These are phyloP conservation scores for Argyresthia goedartella DNA, from an alignment of 2,888 invertebrate genomes.

Conservation along the genomic window DNA sequence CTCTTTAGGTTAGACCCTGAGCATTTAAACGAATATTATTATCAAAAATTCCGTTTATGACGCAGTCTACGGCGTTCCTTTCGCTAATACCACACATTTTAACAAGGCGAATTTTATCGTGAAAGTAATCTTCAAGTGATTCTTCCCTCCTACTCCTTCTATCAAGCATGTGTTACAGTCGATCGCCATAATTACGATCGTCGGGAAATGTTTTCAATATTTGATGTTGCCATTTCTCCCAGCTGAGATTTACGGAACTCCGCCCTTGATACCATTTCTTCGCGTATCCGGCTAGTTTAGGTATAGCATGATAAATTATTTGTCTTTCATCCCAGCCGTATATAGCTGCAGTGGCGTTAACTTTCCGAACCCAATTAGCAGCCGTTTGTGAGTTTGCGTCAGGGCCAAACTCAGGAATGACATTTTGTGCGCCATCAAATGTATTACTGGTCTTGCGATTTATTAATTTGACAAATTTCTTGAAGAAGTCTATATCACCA, in stretches of 20 bases:
- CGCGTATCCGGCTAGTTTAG: conserved; percentile 5
- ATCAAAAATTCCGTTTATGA: conserved; percentile 14
- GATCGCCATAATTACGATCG: conserved; percentile 4
- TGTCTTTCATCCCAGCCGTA: conserved; percentile 7
- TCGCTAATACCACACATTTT: conserved; percentile 10
- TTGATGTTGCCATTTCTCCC: conserved; percentile 4
- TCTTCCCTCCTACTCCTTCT: conserved; percentile 3
- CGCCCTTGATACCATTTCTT: conserved; percentile 7
- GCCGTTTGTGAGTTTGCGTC: conserved; percentile 2
- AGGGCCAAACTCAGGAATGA: conserved; percentile 7
- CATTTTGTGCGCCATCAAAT: conserved; percentile 3
- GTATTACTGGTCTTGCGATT: not conserved
- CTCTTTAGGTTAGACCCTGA: conserved; percentile 3
- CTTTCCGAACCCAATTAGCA: conserved; percentile 4
- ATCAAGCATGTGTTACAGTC: not conserved
- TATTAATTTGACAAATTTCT: too few relatives aligned
- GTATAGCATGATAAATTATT: conserved; percentile 6
- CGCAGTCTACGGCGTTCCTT: conserved; percentile 14
- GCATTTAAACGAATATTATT: conserved; percentile 11
- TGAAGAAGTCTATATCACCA: too few relatives aligned
- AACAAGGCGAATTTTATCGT: conserved; percentile 11
- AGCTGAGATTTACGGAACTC: conserved; percentile 1
- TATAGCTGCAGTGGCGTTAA: conserved; percentile 5
- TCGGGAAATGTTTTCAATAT: conserved; percentile 2
- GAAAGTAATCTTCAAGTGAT: conserved; percentile 7